Conservation (phyloP, 2,888 invertebrate species). For the Nephrotoma appendiculata region DNA sequence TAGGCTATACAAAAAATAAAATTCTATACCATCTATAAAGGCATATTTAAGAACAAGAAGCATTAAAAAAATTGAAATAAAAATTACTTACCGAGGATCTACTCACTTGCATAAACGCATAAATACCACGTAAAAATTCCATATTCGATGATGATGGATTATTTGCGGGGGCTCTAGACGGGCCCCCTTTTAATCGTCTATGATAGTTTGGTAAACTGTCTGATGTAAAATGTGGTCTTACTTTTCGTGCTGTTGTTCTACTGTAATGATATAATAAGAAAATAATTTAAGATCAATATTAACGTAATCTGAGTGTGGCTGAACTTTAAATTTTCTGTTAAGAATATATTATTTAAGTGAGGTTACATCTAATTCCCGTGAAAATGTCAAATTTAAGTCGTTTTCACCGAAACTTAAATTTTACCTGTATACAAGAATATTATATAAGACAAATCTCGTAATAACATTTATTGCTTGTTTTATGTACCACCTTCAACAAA, state of each 20-base stretch:
- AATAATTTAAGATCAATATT: not conserved
- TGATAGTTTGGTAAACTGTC: conserved; percentile 33
- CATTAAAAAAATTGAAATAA: not conserved
- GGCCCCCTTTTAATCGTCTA: conserved; percentile 28
- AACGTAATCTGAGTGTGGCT: not conserved
- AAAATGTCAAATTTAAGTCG: not conserved
- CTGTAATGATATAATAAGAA: not conserved
- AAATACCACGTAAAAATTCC: conserved; percentile 37
- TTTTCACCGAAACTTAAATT: not conserved
- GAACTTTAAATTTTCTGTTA: not conserved
- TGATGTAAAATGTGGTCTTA: conserved; percentile 32
- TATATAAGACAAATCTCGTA: not conserved
- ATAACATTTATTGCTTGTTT: not conserved
- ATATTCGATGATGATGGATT: conserved; percentile 21
- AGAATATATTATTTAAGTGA: not conserved
- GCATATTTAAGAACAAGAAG: too few relatives aligned
- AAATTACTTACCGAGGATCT: conserved; percentile 36
- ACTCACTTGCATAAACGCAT: conserved; percentile 38
- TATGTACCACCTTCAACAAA: not conserved
- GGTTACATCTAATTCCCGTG: not conserved
- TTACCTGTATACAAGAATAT: not conserved
- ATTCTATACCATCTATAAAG: too few relatives aligned
- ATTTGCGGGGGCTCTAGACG: conserved; percentile 11
- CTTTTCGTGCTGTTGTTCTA: conserved; percentile 31
- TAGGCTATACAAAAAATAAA: not conserved